Evolutionary conservation across 2,888 invertebrate genomes (phyloP).

Genomic region (Tanytarsus gracilentus): DNA sequence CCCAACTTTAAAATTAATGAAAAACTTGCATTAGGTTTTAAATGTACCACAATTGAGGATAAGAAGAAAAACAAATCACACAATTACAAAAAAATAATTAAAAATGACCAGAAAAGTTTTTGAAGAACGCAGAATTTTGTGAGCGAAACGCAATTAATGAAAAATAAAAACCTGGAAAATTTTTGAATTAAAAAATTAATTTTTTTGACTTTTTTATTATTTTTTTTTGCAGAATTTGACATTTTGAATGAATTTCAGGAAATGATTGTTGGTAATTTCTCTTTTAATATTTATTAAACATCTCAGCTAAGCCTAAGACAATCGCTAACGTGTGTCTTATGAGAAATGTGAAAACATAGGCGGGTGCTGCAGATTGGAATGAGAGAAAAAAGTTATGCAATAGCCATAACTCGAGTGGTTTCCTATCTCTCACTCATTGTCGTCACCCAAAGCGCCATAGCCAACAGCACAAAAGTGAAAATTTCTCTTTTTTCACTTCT

Average conservation of each 20-base stretch:
- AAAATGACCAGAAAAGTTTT: background rate
- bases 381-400: background rate
- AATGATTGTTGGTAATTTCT: no score
- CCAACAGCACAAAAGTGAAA: background rate
- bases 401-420: background rate
- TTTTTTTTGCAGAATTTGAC: background rate
- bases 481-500: conserved; percentile 2
- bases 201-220: background rate
- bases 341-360: background rate
- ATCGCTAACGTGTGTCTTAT: no score
- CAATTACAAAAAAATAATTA: background rate
- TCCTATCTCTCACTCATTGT: background rate
- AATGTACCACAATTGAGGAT: conserved; percentile 7
- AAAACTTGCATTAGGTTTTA: conserved; percentile 5
- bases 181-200: background rate
- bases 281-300: background rate
- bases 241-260: background rate
- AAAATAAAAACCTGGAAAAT: background rate
- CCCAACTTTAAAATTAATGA: background rate
- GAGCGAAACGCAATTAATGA: background rate
- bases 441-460: background rate
- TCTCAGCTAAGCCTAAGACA: no score
- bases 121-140: no score
- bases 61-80: background rate
- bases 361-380: background rate